Conservation (phyloP, 2,888 invertebrate genomes). For the Pycnomerus fuliginosus region DNA sequence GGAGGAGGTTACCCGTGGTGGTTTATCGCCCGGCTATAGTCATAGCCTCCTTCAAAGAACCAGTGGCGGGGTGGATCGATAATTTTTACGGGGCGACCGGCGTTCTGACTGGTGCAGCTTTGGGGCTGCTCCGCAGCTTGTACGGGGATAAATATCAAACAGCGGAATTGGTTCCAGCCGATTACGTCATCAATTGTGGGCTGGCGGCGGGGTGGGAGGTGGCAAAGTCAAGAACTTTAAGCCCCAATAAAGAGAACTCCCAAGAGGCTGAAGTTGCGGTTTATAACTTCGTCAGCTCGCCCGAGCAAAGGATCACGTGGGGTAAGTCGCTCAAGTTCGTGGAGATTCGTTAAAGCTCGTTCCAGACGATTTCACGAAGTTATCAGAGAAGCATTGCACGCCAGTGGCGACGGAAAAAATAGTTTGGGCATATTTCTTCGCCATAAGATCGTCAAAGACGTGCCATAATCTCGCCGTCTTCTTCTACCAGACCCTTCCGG, state of each 20-base stretch:
- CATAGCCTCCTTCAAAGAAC: slow-evolving; percentile 38
- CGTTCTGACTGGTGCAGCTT: slow-evolving; percentile 54
- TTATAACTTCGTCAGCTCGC: slow-evolving; percentile 84
- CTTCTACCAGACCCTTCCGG: slow-evolving; percentile 64
- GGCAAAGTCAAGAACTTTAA: slow-evolving; percentile 35
- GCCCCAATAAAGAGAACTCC: slow-evolving; percentile 35
- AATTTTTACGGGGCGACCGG: slow-evolving; percentile 65
- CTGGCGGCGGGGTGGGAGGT: slow-evolving; percentile 39
- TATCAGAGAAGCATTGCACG: slow-evolving; percentile 57
- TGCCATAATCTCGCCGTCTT: slow-evolving; percentile 59
- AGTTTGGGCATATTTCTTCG: slow-evolving; percentile 66
- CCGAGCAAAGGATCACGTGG: slow-evolving; percentile 81
- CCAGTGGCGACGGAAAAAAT: slow-evolving; percentile 59
- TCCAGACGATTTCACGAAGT: slow-evolving; percentile 58
- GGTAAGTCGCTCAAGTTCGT: slow-evolving; percentile 51
- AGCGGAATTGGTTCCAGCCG: slow-evolving; percentile 68
- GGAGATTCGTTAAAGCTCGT: slow-evolving; percentile 4
- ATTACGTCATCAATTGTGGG: slow-evolving; percentile 32
- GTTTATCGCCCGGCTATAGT: too few relatives aligned
- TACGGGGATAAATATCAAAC: slow-evolving; percentile 55
- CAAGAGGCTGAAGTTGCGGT: slow-evolving; percentile 59
- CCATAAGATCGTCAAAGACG: slow-evolving; percentile 60
- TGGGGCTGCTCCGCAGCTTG: slow-evolving; percentile 64
- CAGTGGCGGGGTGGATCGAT: slow-evolving; percentile 65
- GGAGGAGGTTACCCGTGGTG: too few relatives aligned